Percentiles rank a stretch among this genome's conserved stretches.
phyloP scores from a whole-genome alignment of 2,113 vertebrate genomes.

The Myotis davidii region DNA sequence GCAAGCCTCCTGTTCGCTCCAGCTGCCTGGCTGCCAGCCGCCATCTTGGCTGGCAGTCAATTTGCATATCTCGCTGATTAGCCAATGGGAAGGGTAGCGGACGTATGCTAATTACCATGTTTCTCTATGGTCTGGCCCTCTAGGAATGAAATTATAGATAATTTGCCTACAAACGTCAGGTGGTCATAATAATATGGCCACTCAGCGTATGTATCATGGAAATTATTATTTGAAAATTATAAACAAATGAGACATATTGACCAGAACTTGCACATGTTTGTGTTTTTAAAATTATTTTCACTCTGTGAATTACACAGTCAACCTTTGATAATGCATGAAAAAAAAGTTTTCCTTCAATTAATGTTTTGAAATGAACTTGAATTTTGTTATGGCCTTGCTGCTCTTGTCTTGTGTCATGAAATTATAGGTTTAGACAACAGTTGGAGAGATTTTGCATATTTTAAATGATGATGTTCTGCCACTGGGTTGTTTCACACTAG shows the following conservation, averaged over 20 bases:
- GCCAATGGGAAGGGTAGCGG: no score
- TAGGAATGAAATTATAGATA: no score
- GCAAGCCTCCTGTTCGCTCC: no score
- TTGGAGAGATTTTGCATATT: background rate
- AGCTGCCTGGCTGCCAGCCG: no score
- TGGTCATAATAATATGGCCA: no score
- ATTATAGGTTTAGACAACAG: slow-evolving; percentile 16
- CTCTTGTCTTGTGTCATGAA: slow-evolving; percentile 54
- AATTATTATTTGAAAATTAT: slow-evolving; percentile 73
- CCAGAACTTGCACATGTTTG: slow-evolving; percentile 56
- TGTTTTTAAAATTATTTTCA: slow-evolving; percentile 52
- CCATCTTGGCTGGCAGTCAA: no score
- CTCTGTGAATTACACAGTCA: slow-evolving; percentile 73
- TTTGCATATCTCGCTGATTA: no score
- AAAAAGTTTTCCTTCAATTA: slow-evolving; percentile 78
- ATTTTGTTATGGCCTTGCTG: background rate
- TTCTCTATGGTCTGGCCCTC: no score
- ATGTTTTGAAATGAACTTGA: slow-evolving; percentile 73
- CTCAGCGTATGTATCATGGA: no score
- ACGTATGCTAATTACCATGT: no score
- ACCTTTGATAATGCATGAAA: slow-evolving; percentile 73
- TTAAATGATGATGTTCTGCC: slow-evolving; percentile 33
- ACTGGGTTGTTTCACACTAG: background rate
- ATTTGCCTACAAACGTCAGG: no score
- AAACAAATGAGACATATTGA: slow-evolving; percentile 76